A percentile compares a stretch with the other conserved stretches of the same genome.
Conservation (phyloP, 2,113 vertebrate species). For the Lophochroa leadbeateri region DNA sequence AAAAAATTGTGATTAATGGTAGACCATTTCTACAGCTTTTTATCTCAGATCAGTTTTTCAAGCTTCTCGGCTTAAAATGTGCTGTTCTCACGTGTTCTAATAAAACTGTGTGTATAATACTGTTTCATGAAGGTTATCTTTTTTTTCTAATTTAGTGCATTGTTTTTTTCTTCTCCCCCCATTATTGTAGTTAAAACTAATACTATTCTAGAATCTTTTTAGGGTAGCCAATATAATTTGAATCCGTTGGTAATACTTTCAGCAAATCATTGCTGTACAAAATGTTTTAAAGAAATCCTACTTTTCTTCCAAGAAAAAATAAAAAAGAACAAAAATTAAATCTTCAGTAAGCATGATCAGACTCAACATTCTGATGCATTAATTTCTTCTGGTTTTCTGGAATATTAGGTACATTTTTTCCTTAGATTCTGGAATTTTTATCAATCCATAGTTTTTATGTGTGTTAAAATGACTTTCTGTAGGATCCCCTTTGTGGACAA, state of each 20-base stretch:
- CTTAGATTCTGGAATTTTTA: background rate
- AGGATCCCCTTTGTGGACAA: conserved; percentile 98
- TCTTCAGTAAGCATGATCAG: background rate
- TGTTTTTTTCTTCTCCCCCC: background rate
- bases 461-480: conserved; percentile 15
- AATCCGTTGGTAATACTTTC: background rate
- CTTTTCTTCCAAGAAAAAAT: background rate
- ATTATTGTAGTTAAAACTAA: background rate
- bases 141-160: background rate
- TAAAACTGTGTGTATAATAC: background rate
- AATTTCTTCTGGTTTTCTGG: background rate
- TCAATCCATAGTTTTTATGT: background rate
- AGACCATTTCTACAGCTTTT: background rate
- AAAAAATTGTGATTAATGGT: background rate
- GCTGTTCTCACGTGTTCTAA: background rate
- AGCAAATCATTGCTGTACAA: background rate
- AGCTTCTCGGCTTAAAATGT: background rate
- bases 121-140: background rate
- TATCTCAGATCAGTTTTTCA: background rate
- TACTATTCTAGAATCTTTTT: background rate
- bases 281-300: background rate
- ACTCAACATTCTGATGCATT: background rate
- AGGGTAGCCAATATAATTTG: background rate
- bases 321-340: background rate
- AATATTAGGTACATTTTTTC: background rate